These are phyloP conservation scores for Lepeophtheirus nordmannii DNA, from an alignment of 2,888 invertebrate species.

Conservation along the genomic window DNA sequence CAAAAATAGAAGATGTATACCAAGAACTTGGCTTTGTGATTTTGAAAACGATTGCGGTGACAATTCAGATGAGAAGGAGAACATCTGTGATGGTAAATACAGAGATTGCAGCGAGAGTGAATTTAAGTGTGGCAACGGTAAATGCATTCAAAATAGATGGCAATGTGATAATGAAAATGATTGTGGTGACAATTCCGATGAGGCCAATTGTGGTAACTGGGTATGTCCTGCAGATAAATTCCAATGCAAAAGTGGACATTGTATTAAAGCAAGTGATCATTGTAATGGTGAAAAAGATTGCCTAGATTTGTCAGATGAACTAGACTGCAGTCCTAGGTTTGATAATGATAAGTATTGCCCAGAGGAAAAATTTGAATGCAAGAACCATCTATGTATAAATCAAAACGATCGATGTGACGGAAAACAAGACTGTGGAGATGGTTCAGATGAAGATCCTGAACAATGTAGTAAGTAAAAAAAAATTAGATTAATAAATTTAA, in stretches of 20 bases:
- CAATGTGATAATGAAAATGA: constrained; percentile 91
- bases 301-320: constrained; percentile 73
- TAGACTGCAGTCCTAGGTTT: constrained; percentile 70
- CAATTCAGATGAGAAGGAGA: constrained; percentile 69
- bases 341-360: constrained; percentile 74
- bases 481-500: background rate
- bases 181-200: constrained; percentile 87
- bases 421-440: constrained; percentile 75
- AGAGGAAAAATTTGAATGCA: constrained; percentile 74
- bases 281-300: constrained; percentile 83
- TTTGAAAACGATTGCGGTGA: constrained; percentile 92
- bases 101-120: constrained; percentile 85
- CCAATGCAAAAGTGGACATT: constrained; percentile 82
- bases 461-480: constrained; percentile 47
- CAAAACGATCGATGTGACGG: constrained; percentile 82
- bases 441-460: constrained; percentile 63
- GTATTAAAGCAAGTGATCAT: constrained; percentile 69
- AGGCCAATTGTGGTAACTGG: constrained; percentile 62
- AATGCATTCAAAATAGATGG: constrained; percentile 78
- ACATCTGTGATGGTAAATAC: constrained; percentile 60
- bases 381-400: constrained; percentile 77
- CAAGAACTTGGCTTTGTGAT: constrained; percentile 83
- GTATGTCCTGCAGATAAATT: constrained; percentile 76
- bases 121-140: constrained; percentile 69
- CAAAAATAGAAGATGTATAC: constrained; percentile 71